Conservation (phyloP, 2,888 invertebrate genomes). For the Dasypolia templi region DNA sequence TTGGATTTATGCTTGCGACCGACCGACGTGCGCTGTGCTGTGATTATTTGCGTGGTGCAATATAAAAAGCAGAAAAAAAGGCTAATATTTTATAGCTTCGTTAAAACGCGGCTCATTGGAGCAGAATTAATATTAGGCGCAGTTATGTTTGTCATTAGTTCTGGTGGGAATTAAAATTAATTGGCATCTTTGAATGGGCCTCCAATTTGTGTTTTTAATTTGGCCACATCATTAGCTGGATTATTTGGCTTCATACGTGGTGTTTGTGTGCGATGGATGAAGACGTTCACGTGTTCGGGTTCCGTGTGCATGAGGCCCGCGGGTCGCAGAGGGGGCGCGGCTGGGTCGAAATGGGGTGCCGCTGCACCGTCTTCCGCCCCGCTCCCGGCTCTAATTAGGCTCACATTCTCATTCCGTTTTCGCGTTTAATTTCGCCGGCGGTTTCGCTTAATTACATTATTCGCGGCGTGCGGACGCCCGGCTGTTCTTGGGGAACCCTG, state of each 20-base stretch:
- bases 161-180: constrained; percentile 65
- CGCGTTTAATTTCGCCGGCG: constrained; percentile 91
- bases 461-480: constrained; percentile 79
- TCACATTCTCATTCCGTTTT: constrained; percentile 91
- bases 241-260: constrained; percentile 36
- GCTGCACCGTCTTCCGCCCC: constrained; percentile 76
- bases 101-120: constrained; percentile 68
- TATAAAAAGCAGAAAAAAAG: constrained; percentile 68
- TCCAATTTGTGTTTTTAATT: constrained; percentile 52
- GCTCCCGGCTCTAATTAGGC: constrained; percentile 90
- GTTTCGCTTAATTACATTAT: constrained; percentile 91
- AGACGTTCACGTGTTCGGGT: constrained; percentile 41
- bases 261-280: constrained; percentile 23
- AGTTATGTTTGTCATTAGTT: constrained; percentile 63
- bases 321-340: constrained; percentile 43
- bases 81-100: constrained; percentile 67
- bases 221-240: constrained; percentile 47
- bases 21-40: constrained; percentile 68
- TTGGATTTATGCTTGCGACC: constrained; percentile 82
- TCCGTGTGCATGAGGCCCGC: constrained; percentile 36
- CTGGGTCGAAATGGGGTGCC: constrained; percentile 60
- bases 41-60: constrained; percentile 68
- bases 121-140: constrained; percentile 63
- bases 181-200: constrained; percentile 60
- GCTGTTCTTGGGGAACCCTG: constrained; percentile 73